phyloP scores from a whole-genome alignment of 2,888 invertebrate genomes.

The Pseudococcus longispinus region DNA sequence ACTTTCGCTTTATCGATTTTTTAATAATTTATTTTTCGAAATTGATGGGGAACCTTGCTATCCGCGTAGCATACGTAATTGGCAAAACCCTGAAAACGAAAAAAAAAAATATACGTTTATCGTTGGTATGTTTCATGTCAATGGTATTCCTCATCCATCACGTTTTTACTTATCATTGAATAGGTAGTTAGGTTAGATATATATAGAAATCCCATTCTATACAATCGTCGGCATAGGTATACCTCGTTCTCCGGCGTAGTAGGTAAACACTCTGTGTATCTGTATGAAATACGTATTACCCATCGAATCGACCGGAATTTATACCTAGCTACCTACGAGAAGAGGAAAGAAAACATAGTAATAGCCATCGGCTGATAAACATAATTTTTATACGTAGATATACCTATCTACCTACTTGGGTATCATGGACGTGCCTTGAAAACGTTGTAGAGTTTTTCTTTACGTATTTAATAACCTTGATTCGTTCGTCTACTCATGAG shows the following conservation, averaged over 20 bases:
- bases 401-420: not conserved
- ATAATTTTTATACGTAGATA: not conserved
- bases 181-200: not conserved
- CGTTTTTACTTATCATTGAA: not conserved
- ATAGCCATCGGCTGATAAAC: constrained; percentile 11
- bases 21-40: not conserved
- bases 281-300: not conserved
- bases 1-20: not conserved
- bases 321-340: not conserved
- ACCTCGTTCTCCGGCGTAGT: not conserved
- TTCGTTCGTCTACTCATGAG: not conserved
- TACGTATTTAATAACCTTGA: constrained; percentile 18
- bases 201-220: not conserved
- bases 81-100: not conserved
- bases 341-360: not conserved
- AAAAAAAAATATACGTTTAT: not conserved
- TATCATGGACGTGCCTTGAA: not conserved
- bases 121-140: not conserved
- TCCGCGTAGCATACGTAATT: not conserved
- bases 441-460: not conserved
- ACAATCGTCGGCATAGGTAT: not conserved
- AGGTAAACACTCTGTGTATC: not conserved
- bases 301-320: not conserved
- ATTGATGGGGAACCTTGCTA: not conserved
- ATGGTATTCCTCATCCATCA: constrained; percentile 6